These are phyloP conservation scores for Rana temporaria DNA, from an alignment of 2,113 vertebrate genomes.

Conservation along the genomic window DNA sequence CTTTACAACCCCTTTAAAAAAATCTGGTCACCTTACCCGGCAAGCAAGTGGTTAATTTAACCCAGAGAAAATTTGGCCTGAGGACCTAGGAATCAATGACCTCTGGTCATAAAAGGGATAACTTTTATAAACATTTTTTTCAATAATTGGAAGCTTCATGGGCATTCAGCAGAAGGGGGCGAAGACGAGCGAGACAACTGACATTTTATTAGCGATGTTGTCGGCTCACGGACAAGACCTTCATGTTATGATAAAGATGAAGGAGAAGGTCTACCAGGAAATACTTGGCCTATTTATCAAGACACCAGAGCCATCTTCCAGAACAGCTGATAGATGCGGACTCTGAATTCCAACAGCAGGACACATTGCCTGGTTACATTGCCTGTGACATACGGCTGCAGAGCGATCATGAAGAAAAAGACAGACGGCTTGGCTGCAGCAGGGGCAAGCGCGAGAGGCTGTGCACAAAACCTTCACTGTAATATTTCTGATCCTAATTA, in stretches of 20 bases:
- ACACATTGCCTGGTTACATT: slow-evolving; percentile 20
- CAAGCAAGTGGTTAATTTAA: too few species aligned
- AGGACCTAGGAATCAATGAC: too few species aligned
- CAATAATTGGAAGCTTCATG: too few species aligned
- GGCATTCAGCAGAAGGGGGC: too few species aligned
- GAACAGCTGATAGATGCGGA: neutral
- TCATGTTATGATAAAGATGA: neutral
- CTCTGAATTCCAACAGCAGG: slow-evolving; percentile 20
- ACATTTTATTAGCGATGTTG: neutral
- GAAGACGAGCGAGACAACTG: too few species aligned
- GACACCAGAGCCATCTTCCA: neutral
- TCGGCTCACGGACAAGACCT: neutral
- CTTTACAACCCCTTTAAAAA: too few species aligned
- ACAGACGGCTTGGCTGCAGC: slow-evolving; percentile 60
- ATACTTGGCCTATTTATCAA: neutral
- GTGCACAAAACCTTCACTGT: slow-evolving; percentile 60
- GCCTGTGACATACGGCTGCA: slow-evolving; percentile 53
- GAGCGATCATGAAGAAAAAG: slow-evolving; percentile 58
- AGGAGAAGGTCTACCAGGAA: neutral
- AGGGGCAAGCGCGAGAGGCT: slow-evolving; percentile 62
- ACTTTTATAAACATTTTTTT: too few species aligned
- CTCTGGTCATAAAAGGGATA: too few species aligned
- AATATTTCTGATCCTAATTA: slow-evolving; percentile 61
- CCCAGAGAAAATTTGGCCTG: too few species aligned
- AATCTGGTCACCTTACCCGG: too few species aligned